Percentiles rank a stretch among this genome's conserved stretches.
Evolutionary conservation across 2,888 invertebrate genomes (phyloP).

Genomic region (Meteorus cinctellus): DNA sequence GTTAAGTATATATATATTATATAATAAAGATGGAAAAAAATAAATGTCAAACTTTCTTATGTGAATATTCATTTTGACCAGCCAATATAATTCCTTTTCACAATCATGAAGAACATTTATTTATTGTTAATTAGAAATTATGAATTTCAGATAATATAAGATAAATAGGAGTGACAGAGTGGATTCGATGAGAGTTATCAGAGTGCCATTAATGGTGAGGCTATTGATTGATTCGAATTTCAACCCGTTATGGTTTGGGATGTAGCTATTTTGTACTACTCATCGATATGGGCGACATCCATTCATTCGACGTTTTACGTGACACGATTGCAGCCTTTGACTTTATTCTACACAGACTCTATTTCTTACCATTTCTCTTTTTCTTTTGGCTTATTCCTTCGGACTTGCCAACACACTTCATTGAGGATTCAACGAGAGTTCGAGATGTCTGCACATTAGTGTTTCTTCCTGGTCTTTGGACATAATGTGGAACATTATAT

Average conservation of each 20-base stretch:
- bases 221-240: background rate
- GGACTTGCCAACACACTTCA: background rate
- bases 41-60: conserved; percentile 54
- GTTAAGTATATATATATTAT: conserved; percentile 61
- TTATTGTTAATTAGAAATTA: background rate
- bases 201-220: background rate
- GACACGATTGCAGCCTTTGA: background rate
- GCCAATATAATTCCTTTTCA: conserved; percentile 36
- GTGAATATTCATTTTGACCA: conserved; percentile 23
- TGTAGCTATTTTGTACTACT: conserved; percentile 13
- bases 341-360: background rate
- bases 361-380: background rate
- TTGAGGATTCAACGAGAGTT: conserved; percentile 7
- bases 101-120: background rate
- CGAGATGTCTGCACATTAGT: background rate
- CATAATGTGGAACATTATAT: background rate
- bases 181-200: background rate
- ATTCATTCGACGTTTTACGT: conserved; percentile 1
- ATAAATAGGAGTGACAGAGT: background rate
- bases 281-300: conserved; percentile 9
- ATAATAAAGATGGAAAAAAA: conserved; percentile 65
- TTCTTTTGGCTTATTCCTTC: background rate
- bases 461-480: background rate
- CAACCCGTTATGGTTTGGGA: background rate
- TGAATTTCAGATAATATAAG: background rate